A percentile compares a stretch with the other conserved stretches of the same genome.
Evolutionary conservation across 2,888 invertebrate species (phyloP).

Genomic region (Platycheirus rosarum): DNA sequence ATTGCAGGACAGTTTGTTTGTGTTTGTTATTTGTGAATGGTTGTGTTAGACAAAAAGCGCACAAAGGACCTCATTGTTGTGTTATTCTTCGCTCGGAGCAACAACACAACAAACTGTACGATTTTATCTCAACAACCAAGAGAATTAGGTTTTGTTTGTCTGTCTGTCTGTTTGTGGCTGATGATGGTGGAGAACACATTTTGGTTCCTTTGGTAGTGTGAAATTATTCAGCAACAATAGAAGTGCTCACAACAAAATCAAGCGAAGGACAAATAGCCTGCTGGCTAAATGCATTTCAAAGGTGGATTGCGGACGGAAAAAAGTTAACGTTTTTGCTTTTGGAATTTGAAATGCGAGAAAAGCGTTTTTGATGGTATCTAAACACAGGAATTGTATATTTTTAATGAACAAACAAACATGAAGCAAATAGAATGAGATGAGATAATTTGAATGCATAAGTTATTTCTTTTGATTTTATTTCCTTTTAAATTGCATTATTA

Average conservation of each 20-base stretch:
- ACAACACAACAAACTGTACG: neutral
- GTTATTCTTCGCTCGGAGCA: neutral
- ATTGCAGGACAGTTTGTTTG: neutral
- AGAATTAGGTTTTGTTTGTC: conserved; percentile 29
- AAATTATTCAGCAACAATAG: conserved; percentile 38
- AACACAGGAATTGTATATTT: no score
- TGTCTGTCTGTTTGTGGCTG: conserved; percentile 11
- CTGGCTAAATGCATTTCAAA: conserved; percentile 37
- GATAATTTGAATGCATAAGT: neutral
- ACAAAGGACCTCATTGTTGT: conserved; percentile 44
- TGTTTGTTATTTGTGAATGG: conserved; percentile 21
- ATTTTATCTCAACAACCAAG: conserved; percentile 38
- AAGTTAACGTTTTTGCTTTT: conserved; percentile 5
- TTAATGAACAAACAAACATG: neutral
- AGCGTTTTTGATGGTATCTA: no score
- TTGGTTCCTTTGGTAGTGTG: conserved; percentile 20
- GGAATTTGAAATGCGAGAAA: neutral
- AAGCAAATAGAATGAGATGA: neutral
- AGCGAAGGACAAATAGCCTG: conserved; percentile 38
- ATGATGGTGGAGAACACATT: neutral
- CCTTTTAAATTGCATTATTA: no score
- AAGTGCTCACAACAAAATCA: conserved; percentile 26
- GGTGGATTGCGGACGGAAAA: neutral
- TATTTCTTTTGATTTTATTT: neutral
- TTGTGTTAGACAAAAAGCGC: conserved; percentile 19